These are phyloP conservation scores for Tiliacea citrago DNA, from an alignment of 2,888 invertebrate genomes.

Conservation along the genomic window DNA sequence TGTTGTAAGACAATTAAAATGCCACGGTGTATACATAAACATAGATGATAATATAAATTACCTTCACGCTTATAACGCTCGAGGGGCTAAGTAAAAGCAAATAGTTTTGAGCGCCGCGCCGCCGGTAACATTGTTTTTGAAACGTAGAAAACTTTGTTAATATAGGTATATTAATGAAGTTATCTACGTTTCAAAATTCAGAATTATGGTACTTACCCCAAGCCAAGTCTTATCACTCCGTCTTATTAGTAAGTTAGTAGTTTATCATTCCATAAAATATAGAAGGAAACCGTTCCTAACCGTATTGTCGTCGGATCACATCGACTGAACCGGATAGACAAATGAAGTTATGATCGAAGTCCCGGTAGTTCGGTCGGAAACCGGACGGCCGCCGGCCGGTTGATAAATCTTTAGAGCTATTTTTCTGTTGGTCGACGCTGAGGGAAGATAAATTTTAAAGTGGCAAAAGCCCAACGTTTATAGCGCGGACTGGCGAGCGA, in stretches of 20 bases:
- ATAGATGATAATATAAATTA: too few relatives aligned
- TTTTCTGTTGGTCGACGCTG: not conserved
- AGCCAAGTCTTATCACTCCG: too few relatives aligned
- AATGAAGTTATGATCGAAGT: conserved; percentile 41
- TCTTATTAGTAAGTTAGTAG: too few relatives aligned
- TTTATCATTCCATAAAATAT: conserved; percentile 3
- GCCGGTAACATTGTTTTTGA: too few relatives aligned
- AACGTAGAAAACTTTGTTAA: too few relatives aligned
- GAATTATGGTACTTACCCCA: too few relatives aligned
- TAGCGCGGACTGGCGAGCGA: not conserved
- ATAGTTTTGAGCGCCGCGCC: too few relatives aligned
- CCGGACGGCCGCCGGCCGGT: conserved; percentile 29
- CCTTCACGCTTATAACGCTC: too few relatives aligned
- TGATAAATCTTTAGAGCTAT: conserved; percentile 32
- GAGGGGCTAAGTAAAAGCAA: not conserved
- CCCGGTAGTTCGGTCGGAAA: conserved; percentile 26
- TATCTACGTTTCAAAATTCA: too few relatives aligned
- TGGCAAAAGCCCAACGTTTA: not conserved
- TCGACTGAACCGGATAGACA: conserved; percentile 28
- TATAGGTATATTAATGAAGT: too few relatives aligned
- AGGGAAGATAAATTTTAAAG: conserved; percentile 14
- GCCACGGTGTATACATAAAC: too few relatives aligned
- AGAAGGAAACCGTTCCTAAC: conserved; percentile 7
- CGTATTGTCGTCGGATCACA: conserved; percentile 16
- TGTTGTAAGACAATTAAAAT: too few relatives aligned